Evolutionary conservation across 1,140 invertebrate species (phyloP).

Genomic region (Aradophagus sp.): DNA sequence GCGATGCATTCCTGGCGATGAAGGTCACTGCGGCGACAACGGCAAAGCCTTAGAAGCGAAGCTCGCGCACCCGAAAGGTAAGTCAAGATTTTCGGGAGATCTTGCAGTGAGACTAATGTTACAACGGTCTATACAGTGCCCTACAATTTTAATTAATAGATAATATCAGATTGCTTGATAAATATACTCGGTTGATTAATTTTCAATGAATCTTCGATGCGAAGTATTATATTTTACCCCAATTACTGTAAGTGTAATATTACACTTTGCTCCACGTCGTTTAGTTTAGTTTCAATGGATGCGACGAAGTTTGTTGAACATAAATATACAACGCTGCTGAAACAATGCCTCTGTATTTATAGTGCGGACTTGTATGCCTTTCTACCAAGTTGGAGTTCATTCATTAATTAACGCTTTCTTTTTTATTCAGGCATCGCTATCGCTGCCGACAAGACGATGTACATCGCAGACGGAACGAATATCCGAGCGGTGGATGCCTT

Average conservation of each 20-base stretch:
- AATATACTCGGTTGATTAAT: constrained; percentile 44
- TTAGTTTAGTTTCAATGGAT: constrained; percentile 17
- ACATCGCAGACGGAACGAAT: constrained; percentile 95
- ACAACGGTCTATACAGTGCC: too few relatives aligned
- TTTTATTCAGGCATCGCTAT: constrained; percentile 84
- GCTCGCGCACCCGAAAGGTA: constrained; percentile 96
- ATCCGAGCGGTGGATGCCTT: constrained; percentile 91
- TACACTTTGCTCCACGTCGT: constrained; percentile 17
- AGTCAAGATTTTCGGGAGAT: too few relatives aligned
- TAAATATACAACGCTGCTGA: constrained; percentile 11
- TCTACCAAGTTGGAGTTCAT: constrained; percentile 2
- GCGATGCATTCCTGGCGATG: constrained; percentile 94
- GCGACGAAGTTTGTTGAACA: constrained; percentile 15
- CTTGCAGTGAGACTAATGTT: too few relatives aligned
- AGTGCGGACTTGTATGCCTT: neutral
- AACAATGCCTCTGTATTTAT: constrained; percentile 11
- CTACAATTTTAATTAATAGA: constrained; percentile 19
- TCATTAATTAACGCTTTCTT: constrained; percentile 27
- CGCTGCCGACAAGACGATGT: constrained; percentile 92
- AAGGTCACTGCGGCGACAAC: constrained; percentile 93
- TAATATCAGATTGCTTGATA: constrained; percentile 17
- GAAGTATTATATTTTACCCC: constrained; percentile 7
- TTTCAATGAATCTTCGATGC: constrained; percentile 14
- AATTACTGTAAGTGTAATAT: constrained; percentile 21
- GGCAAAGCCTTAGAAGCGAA: constrained; percentile 91